These are phyloP conservation scores for Brachyrhaphis roseni DNA, from an alignment of 2,797 vertebrate species.

Conservation along the genomic window DNA sequence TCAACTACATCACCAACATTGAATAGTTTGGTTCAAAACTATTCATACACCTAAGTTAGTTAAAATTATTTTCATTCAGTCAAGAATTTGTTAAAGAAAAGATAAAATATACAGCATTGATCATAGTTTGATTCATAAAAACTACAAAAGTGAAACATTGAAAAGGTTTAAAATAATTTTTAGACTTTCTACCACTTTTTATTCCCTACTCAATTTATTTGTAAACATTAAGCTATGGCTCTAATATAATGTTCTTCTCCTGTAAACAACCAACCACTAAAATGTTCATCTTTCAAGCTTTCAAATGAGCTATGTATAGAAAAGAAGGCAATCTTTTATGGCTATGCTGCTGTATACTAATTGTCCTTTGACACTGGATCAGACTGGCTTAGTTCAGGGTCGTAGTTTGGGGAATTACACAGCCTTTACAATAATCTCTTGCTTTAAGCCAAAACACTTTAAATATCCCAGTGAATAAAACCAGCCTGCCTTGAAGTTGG, in stretches of 20 bases:
- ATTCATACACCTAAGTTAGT: background rate
- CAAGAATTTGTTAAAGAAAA: background rate
- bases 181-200: background rate
- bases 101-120: background rate
- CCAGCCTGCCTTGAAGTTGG: conserved; percentile 55
- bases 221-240: conserved; percentile 18
- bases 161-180: no score
- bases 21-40: background rate
- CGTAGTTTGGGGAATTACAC: conserved; percentile 59
- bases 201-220: conserved; percentile 2
- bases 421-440: conserved; percentile 57
- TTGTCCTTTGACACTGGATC: conserved; percentile 70
- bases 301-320: conserved; percentile 55
- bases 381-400: conserved; percentile 68
- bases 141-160: background rate
- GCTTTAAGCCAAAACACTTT: conserved; percentile 59
- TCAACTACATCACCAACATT: background rate
- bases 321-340: conserved; percentile 38
- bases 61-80: background rate
- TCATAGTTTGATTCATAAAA: background rate
- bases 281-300: conserved; percentile 50
- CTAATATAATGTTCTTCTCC: conserved; percentile 36
- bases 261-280: conserved; percentile 47
- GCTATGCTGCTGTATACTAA: conserved; percentile 42
- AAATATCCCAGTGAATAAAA: conserved; percentile 59